These are phyloP conservation scores for Diachasmimorpha longicaudata DNA, from an alignment of 1,140 invertebrate species.

Conservation along the genomic window DNA sequence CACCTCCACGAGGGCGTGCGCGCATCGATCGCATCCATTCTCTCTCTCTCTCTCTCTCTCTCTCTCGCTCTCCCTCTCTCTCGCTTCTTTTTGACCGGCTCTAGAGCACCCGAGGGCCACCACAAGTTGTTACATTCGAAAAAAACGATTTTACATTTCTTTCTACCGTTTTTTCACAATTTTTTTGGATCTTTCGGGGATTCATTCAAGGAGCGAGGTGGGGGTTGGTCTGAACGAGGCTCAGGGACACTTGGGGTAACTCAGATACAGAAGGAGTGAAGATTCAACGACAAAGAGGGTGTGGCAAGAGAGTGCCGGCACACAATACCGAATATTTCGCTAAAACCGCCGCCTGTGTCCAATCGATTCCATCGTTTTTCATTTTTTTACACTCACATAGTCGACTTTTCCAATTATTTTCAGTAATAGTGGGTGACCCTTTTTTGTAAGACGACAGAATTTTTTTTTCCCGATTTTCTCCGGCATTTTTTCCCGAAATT, in stretches of 20 bases:
- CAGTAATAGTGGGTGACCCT: not conserved
- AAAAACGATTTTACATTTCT: not conserved
- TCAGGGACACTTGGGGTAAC: no score
- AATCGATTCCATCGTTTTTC: constrained; percentile 29
- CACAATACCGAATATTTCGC: constrained; percentile 13
- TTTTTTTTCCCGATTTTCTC: no score
- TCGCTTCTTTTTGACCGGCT: not conserved
- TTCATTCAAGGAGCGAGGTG: no score
- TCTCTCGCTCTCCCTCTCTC: not conserved
- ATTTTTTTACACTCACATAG: not conserved
- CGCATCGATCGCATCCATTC: constrained; percentile 20
- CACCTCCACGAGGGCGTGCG: constrained; percentile 15
- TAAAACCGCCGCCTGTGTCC: constrained; percentile 16
- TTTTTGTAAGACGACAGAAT: no score
- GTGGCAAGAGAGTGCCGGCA: constrained; percentile 25
- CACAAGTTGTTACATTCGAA: not conserved
- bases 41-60: constrained; percentile 5
- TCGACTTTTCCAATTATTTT: not conserved
- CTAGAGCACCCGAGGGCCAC: not conserved
- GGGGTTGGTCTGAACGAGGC: no score
- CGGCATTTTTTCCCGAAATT: no score
- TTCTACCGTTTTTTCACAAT: not conserved
- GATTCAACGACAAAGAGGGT: constrained; percentile 24
- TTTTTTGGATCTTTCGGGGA: not conserved
- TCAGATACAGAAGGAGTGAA: no score